Evolutionary conservation across 2,113 vertebrate genomes (phyloP).

Genomic region (Onychorhynchus coronatus): DNA sequence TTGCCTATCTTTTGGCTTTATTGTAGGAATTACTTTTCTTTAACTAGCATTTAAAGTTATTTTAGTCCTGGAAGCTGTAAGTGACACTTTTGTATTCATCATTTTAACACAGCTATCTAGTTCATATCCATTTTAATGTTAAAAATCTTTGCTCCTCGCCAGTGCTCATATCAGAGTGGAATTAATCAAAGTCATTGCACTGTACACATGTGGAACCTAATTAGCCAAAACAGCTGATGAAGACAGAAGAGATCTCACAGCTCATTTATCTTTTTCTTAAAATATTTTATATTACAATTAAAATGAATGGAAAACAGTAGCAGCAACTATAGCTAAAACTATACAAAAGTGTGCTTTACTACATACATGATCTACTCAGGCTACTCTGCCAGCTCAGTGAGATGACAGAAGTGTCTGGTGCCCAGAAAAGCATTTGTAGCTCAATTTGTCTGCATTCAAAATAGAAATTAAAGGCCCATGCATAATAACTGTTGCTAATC

Average conservation of each 20-base stretch:
- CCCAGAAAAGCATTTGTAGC: background rate
- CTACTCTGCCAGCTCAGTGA: background rate
- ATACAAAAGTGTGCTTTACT: background rate
- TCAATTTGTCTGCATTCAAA: background rate
- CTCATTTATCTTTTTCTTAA: slow-evolving; percentile 15
- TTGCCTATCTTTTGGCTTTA: background rate
- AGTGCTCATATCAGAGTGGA: background rate
- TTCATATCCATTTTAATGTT: background rate
- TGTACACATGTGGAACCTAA: background rate
- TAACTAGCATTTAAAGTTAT: background rate
- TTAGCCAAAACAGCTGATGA: slow-evolving; percentile 19
- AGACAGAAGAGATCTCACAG: background rate
- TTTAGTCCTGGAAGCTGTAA: background rate
- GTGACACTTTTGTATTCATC: background rate
- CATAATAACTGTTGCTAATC: background rate
- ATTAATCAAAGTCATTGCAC: slow-evolving; percentile 14
- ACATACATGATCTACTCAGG: background rate
- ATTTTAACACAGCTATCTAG: background rate
- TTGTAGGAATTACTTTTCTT: background rate
- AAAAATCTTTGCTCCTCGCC: background rate
- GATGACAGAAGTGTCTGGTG: background rate
- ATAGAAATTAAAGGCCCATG: background rate
- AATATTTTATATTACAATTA: background rate
- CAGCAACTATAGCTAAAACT: background rate
- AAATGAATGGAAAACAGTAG: background rate